Evolutionary conservation across 2,888 invertebrate species (phyloP).

Genomic region (Torymus tubicola): DNA sequence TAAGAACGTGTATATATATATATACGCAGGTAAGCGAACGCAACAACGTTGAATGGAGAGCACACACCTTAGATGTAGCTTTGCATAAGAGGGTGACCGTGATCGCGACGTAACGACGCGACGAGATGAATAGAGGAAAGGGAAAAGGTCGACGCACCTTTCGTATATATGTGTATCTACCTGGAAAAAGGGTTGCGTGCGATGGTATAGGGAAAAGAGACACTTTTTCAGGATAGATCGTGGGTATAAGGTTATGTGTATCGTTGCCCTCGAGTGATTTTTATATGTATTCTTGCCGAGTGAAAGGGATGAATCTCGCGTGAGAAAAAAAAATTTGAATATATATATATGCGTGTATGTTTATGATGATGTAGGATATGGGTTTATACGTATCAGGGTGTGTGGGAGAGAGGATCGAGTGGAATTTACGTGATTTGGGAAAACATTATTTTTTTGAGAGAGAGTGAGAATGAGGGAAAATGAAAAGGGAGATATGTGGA

Average conservation of each 20-base stretch:
- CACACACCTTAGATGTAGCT: slow-evolving; percentile 50
- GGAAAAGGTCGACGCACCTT: background rate
- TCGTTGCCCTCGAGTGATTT: slow-evolving; percentile 3
- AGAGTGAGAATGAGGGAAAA: background rate
- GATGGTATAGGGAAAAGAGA: background rate
- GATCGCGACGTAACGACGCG: slow-evolving; percentile 37
- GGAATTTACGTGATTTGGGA: slow-evolving; percentile 31
- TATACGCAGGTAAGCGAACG: no score
- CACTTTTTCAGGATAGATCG: slow-evolving; percentile 24
- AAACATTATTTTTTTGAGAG: slow-evolving; percentile 40
- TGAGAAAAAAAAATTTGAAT: slow-evolving; percentile 42
- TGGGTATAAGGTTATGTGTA: background rate
- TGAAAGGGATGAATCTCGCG: slow-evolving; percentile 22
- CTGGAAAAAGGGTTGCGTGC: slow-evolving; percentile 50
- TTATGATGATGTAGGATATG: background rate
- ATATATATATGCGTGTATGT: background rate
- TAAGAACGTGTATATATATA: no score
- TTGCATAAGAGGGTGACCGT: slow-evolving; percentile 69
- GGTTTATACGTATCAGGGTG: background rate
- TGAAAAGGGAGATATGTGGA: background rate
- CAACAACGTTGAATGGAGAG: no score
- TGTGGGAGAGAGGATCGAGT: background rate
- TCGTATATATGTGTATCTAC: slow-evolving; percentile 8
- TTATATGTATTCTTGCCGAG: slow-evolving; percentile 1
- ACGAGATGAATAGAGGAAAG: background rate